Percentiles rank a stretch among this genome's conserved stretches.
Conservation (phyloP, 2,113 vertebrate species). For the Varanus komodoensis region DNA sequence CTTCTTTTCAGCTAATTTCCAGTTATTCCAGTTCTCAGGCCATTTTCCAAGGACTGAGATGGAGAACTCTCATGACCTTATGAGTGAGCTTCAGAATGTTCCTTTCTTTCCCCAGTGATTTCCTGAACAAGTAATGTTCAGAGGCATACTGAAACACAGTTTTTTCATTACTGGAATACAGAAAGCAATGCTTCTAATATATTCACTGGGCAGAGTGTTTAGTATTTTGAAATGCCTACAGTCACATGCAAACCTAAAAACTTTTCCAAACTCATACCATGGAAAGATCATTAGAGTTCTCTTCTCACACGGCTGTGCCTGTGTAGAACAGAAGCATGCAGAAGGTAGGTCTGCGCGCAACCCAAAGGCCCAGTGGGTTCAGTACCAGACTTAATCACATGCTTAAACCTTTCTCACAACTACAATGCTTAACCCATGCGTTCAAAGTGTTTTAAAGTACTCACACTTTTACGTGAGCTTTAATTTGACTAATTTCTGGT, state of each 20-base stretch:
- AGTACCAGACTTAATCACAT: neutral
- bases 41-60: neutral
- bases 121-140: constrained; percentile 23
- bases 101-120: neutral
- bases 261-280: neutral
- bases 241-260: neutral
- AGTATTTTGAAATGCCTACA: neutral
- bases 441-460: neutral
- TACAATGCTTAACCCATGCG: neutral
- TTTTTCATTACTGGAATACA: neutral
- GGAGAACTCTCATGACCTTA: neutral
- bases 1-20: neutral
- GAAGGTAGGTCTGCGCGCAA: too few species aligned
- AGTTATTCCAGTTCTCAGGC: neutral
- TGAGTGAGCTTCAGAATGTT: accelerated
- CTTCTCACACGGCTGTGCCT: too few species aligned
- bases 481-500: neutral
- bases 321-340: too few species aligned
- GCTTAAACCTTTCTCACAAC: neutral
- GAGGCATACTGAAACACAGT: constrained; percentile 21
- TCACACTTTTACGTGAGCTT: neutral
- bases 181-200: too few species aligned
- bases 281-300: too few species aligned
- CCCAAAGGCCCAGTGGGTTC: too few species aligned
- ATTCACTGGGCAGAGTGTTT: neutral